Evolutionary conservation across 2,797 vertebrate genomes (phyloP), one percentile per base, ranked within the genome.

Genomic region (Tapirus indicus): DNA sequence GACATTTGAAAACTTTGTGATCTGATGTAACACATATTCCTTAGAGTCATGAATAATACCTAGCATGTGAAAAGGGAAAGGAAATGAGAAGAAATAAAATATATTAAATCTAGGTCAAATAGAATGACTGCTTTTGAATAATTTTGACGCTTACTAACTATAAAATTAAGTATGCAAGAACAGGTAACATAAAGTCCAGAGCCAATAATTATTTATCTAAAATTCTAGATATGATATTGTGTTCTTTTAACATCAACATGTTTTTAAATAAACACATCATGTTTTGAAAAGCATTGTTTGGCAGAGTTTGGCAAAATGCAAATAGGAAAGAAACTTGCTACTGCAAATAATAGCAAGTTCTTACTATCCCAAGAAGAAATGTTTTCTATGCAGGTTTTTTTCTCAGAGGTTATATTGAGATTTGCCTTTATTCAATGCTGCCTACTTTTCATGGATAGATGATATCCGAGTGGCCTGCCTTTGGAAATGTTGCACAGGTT

Each of bases 401-500:
- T 5, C 47, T 97, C 87, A 74, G 75, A 88, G 80, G 29, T 8
- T 54, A 41, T 75, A 64, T 0, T 0, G 64, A 93, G 47, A 88
- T 21, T 74, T 96, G 1, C 1, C 32, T 25, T 62, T 91, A 92
- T 78, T 97, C 88, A 80, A 0, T 7, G 35, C 44, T 95, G 56
- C 27, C 41, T 84, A 77, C 44, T 94, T 79, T n/a, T 80, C 68
- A 56, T 56, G 74, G 62, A n/a, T 91, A 75, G 35, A 0, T 0
- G 54, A 8, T 21, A 75, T 62, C 71, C 94, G 89, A 27, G 95
- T 74, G n/a, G 25, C 7, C 41, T 97, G 90, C 56, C 95, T 75
- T 98, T 97, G 89, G 87, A 97, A 97, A 94, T 87, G 25, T 5
- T 11, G 1, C 1, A 4, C 21, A 97, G 93, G 41, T 64, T 52